A percentile compares a stretch with the other conserved stretches of the same genome.
Conservation (phyloP, 1,140 invertebrate species). For the Grapholita molesta region DNA sequence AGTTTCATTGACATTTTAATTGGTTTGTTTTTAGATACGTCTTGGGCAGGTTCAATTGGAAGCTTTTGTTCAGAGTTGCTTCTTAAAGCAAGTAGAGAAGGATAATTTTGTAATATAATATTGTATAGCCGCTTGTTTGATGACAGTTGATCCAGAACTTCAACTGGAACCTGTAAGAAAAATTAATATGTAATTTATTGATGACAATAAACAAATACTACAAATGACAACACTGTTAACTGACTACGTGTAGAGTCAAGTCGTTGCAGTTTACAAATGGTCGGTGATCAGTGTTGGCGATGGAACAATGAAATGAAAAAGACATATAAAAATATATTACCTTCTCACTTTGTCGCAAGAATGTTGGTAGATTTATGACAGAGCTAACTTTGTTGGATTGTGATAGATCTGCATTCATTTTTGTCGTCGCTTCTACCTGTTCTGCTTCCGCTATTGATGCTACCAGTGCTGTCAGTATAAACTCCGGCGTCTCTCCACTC, state of each 20-base stretch:
- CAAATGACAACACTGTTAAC: no score
- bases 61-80: conserved; percentile 83
- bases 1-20: conserved; percentile 81
- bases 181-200: conserved; percentile 15
- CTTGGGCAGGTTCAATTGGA: conserved; percentile 60
- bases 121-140: conserved; percentile 83
- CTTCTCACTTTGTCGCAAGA: conserved; percentile 86
- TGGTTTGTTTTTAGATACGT: conserved; percentile 69
- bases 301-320: no score
- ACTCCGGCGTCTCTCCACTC: conserved; percentile 84
- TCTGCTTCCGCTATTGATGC: conserved; percentile 78
- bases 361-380: conserved; percentile 88
- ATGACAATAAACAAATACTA: no score
- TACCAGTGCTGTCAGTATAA: conserved; percentile 82
- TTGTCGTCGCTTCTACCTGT: conserved; percentile 67
- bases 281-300: no score
- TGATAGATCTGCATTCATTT: conserved; percentile 63
- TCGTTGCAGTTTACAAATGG: no score
- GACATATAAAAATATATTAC: conserved; percentile 55
- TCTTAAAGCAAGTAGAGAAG: conserved; percentile 81
- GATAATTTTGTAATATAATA: conserved; percentile 86
- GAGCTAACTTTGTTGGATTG: conserved; percentile 78
- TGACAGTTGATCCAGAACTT: conserved; percentile 83
- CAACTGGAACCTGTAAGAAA: conserved; percentile 80
- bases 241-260: no score